Conservation (phyloP, 2,113 vertebrate genomes). For the Manacus vitellinus region DNA sequence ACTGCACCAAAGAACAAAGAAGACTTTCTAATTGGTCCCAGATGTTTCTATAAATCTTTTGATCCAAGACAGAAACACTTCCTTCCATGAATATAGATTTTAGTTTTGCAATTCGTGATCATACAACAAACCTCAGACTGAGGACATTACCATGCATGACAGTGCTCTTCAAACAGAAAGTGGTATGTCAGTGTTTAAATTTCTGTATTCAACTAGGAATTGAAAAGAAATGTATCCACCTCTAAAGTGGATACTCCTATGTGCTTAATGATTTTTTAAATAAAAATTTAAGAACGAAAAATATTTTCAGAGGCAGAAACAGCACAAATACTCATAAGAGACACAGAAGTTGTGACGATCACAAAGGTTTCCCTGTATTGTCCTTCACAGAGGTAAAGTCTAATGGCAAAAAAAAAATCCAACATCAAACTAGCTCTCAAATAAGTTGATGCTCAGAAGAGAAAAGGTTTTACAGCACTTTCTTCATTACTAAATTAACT, state of each 20-base stretch:
- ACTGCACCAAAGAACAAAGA: not conserved
- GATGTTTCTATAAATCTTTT: not conserved
- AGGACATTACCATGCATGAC: not conserved
- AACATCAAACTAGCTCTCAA: not conserved
- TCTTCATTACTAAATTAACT: not conserved
- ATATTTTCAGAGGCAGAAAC: not conserved
- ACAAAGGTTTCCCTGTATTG: not conserved
- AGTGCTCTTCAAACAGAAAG: not conserved
- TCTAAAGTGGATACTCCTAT: not conserved
- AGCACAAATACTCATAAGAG: not conserved
- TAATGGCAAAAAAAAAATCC: not conserved
- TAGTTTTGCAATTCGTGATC: not conserved
- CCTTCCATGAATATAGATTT: not conserved
- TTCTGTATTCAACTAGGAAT: not conserved
- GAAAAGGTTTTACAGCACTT: not conserved
- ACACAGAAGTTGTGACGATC: not conserved
- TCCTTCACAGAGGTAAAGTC: not conserved
- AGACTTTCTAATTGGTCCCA: not conserved
- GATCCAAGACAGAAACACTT: not conserved
- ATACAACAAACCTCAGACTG: not conserved
- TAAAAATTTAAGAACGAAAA: not conserved
- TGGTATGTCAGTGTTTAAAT: not conserved
- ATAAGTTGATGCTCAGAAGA: not conserved
- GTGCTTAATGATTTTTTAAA: not conserved
- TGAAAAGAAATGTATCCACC: not conserved